phyloP scores from a whole-genome alignment of 2,888 invertebrate genomes.

The Callosobruchus maculatus region DNA sequence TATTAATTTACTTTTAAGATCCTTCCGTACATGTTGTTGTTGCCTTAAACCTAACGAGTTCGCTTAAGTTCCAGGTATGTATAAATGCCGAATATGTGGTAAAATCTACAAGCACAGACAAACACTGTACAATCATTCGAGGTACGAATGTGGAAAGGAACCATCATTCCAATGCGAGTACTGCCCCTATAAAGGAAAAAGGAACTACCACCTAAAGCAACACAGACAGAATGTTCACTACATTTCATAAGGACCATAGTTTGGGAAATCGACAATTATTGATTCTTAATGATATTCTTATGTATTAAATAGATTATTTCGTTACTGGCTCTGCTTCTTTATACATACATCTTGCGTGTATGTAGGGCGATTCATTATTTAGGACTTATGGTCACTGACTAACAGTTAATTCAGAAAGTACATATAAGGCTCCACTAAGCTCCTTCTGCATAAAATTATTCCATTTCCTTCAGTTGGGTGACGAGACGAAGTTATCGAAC shows the following conservation, averaged over 20 bases:
- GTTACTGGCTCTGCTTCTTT: no score
- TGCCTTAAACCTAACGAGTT: not conserved
- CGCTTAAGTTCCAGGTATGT: not conserved
- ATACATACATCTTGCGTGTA: no score
- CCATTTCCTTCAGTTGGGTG: no score
- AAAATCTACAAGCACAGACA: constrained; percentile 13
- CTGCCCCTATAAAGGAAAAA: constrained; percentile 12
- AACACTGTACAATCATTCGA: constrained; percentile 15
- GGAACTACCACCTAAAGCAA: constrained; percentile 13
- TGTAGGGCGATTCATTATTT: no score
- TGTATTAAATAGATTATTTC: not conserved
- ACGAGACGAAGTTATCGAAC: no score
- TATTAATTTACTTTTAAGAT: no score
- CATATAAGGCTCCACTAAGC: no score
- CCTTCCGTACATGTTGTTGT: not conserved
- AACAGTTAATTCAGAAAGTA: no score
- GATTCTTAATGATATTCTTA: not conserved
- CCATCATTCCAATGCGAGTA: constrained; percentile 20
- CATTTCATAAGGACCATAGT: not conserved
- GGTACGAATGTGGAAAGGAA: constrained; percentile 27
- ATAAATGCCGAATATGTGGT: constrained; percentile 5
- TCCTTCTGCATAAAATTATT: no score
- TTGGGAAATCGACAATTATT: not conserved
- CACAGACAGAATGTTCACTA: constrained; percentile 7
- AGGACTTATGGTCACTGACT: no score